A percentile compares a stretch with the other conserved stretches of the same genome.
phyloP scores from a whole-genome alignment of 2,888 invertebrate species.

The Yponomeuta cagnagella region DNA sequence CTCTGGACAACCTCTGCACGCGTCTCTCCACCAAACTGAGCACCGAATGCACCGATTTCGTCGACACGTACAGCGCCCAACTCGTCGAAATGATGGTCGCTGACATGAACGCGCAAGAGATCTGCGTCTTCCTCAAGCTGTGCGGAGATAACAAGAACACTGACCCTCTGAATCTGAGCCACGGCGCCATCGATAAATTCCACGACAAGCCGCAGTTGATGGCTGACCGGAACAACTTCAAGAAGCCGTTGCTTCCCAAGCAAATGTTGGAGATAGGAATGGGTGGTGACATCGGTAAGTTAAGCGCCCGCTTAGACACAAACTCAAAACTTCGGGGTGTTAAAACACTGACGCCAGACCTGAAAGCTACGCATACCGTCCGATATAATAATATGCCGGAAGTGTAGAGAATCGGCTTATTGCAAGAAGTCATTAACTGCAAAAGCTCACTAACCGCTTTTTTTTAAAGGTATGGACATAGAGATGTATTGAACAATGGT shows the following conservation, averaged over 20 bases:
- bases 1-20: slow-evolving; percentile 81
- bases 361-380: too few species aligned
- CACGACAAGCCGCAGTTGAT: slow-evolving; percentile 51
- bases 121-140: slow-evolving; percentile 85
- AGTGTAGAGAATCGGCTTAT: too few species aligned
- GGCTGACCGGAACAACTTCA: slow-evolving; percentile 57
- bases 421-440: too few species aligned
- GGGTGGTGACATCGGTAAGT: slow-evolving; percentile 66
- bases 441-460: too few species aligned
- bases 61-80: slow-evolving; percentile 84
- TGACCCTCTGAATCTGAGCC: slow-evolving; percentile 41
- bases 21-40: slow-evolving; percentile 79
- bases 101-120: slow-evolving; percentile 77
- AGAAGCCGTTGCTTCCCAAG: slow-evolving; percentile 44
- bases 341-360: too few species aligned
- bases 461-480: too few species aligned
- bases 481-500: too few species aligned
- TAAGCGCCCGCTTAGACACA: neutral
- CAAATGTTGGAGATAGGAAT: slow-evolving; percentile 38
- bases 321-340: too few species aligned
- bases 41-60: slow-evolving; percentile 83
- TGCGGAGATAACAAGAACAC: slow-evolving; percentile 71
- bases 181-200: slow-evolving; percentile 45
- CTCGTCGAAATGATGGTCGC: slow-evolving; percentile 86
- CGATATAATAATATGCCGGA: too few species aligned